A percentile compares a stretch with the other conserved stretches of the same genome.
Evolutionary conservation across 2,113 vertebrate species (phyloP).

Genomic region (Calidris pugnax): DNA sequence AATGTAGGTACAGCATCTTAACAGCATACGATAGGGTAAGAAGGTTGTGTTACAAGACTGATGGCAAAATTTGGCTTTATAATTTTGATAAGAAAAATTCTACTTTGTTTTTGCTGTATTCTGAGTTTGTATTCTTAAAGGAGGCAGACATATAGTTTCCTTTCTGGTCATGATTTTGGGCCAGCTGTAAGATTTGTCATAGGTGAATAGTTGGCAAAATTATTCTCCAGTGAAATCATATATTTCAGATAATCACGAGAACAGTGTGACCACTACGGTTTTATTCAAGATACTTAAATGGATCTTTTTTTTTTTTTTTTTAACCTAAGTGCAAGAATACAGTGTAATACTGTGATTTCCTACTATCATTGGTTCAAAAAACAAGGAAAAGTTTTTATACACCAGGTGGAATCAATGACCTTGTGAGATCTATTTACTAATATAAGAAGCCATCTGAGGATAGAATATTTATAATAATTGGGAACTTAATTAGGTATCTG

Average conservation of each 20-base stretch:
- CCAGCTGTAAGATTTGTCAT: neutral
- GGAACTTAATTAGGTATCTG: slow-evolving; percentile 49
- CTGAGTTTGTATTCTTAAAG: neutral
- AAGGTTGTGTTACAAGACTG: neutral
- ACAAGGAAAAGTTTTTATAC: neutral
- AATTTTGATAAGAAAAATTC: neutral
- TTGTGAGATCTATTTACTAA: slow-evolving; percentile 50
- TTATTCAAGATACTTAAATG: neutral
- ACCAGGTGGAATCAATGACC: slow-evolving; percentile 30
- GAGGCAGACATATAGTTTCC: neutral
- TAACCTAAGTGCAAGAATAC: neutral
- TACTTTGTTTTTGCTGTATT: neutral
- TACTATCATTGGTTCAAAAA: neutral
- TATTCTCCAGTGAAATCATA: neutral
- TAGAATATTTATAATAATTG: slow-evolving; percentile 59
- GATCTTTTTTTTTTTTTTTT: neutral
- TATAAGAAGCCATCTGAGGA: slow-evolving; percentile 36
- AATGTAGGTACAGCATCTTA: neutral
- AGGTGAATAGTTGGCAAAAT: neutral
- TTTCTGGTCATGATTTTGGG: neutral
- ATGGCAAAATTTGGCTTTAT: neutral
- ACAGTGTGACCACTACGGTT: neutral
- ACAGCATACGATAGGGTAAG: neutral
- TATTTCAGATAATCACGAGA: neutral
- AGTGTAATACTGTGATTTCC: neutral